A percentile compares a stretch with the other conserved stretches of the same genome.
Evolutionary conservation across 2,797 vertebrate species (phyloP).

Genomic region (Epinephelus awoara): DNA sequence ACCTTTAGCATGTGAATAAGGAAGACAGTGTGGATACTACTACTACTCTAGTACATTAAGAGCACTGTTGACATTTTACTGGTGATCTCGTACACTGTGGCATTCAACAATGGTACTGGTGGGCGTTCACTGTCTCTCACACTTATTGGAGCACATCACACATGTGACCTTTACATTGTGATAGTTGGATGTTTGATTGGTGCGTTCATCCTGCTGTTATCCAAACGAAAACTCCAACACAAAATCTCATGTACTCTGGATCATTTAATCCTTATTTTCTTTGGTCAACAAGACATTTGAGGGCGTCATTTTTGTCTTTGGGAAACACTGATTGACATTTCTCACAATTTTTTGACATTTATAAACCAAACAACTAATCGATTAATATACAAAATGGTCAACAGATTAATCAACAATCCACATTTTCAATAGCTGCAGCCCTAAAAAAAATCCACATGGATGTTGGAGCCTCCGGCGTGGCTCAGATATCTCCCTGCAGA

Average conservation of each 20-base stretch:
- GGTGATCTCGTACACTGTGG: conserved; percentile 50
- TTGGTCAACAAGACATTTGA: too few species aligned
- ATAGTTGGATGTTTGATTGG: not conserved
- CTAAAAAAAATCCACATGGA: not conserved
- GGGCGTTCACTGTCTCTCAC: conserved; percentile 1
- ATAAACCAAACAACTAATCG: too few species aligned
- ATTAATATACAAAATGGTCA: too few species aligned
- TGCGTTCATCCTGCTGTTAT: not conserved
- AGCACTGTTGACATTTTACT: conserved; percentile 58
- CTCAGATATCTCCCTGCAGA: conserved; percentile 41
- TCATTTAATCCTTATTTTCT: not conserved
- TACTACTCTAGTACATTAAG: not conserved
- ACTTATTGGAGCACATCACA: conserved; percentile 30
- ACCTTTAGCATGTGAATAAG: too few species aligned
- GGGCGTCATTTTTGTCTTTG: too few species aligned
- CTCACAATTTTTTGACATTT: too few species aligned
- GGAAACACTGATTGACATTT: too few species aligned
- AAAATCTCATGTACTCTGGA: not conserved
- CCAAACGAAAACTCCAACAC: too few species aligned
- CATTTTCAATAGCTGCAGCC: too few species aligned
- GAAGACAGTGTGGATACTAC: too few species aligned
- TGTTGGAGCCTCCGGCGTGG: not conserved
- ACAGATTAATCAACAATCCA: too few species aligned
- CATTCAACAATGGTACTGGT: conserved; percentile 59
- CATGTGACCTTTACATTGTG: conserved; percentile 56